phyloP scores from a whole-genome alignment of 2,113 vertebrate genomes.

The Pangasianodon gigas region DNA sequence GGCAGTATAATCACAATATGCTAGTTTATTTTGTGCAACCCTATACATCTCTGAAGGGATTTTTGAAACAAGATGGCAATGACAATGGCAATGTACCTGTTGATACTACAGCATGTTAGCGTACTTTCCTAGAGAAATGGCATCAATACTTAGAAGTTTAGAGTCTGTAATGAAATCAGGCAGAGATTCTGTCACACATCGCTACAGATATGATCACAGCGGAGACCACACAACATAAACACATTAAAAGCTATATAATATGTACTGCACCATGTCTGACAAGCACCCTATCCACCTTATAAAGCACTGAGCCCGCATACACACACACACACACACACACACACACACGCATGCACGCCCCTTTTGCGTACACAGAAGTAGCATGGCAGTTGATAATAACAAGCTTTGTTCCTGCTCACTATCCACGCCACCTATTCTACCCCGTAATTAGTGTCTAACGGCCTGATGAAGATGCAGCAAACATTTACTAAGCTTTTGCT shows the following conservation, averaged over 20 bases:
- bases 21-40: neutral
- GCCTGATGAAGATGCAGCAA: conserved; percentile 7
- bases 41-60: neutral
- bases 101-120: neutral
- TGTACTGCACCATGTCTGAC: neutral
- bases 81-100: neutral
- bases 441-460: conserved; percentile 23
- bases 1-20: neutral
- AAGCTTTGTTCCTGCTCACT: conserved; percentile 30
- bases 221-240: conserved; percentile 44
- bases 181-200: neutral
- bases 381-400: conserved; percentile 30
- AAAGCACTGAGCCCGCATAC: neutral
- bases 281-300: neutral
- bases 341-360: neutral
- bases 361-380: neutral
- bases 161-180: neutral
- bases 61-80: neutral
- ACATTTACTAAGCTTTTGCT: neutral
- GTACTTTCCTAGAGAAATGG: neutral
- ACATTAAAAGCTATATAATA: conserved; percentile 33
- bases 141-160: neutral
- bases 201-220: neutral
- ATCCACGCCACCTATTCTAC: conserved; percentile 29
- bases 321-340: conserved; percentile 12